Evolutionary conservation across 2,888 invertebrate species (phyloP).

Genomic region (Pristionchus fissidentatus): DNA sequence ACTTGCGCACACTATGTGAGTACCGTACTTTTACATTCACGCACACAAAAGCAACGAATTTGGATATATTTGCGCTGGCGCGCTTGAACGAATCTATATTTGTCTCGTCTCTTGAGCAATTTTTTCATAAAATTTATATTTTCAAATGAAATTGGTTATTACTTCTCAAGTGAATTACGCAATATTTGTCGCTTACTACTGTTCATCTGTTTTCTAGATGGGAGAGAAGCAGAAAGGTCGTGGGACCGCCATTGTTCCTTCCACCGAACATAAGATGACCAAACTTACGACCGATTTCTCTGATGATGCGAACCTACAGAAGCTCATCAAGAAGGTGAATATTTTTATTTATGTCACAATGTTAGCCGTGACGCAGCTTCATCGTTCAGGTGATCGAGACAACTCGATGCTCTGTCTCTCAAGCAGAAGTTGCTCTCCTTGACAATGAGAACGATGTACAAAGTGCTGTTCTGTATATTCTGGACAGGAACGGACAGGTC

Average conservation of each 20-base stretch:
- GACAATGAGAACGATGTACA: conserved; percentile 68
- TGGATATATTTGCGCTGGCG: no score
- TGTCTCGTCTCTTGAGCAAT: no score
- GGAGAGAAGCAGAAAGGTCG: conserved; percentile 45
- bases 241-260: conserved; percentile 3
- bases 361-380: background rate
- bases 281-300: conserved; percentile 60
- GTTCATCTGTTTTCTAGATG: background rate
- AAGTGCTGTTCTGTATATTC: conserved; percentile 66
- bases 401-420: conserved; percentile 68
- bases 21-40: no score
- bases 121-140: no score
- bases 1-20: no score
- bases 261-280: conserved; percentile 56
- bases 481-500: conserved; percentile 61
- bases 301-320: conserved; percentile 59
- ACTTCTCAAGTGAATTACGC: no score
- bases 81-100: no score
- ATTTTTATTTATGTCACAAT: background rate
- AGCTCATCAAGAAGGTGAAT: conserved; percentile 64
- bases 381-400: conserved; percentile 68
- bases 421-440: conserved; percentile 70
- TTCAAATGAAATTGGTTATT: no score
- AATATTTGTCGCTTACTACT: background rate
- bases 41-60: no score